Base-by-base conservation (phyloP, 2,888 invertebrate genomes). In the Athalia circularis region DNA sequence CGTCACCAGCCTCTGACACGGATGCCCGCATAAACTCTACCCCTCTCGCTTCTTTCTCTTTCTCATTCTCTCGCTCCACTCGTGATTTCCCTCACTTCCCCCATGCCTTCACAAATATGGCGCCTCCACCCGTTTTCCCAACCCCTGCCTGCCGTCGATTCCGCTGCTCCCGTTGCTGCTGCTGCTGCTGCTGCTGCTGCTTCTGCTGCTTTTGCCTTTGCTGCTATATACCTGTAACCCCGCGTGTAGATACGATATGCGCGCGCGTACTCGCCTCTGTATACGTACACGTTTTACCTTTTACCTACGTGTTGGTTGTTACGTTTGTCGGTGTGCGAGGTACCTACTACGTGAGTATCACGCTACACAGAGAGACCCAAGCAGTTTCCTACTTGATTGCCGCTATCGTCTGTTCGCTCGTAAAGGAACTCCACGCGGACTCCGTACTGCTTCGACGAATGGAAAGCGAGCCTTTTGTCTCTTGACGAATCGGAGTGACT, bases 341-440 rank as follows among this genome's bases (percentile, higher is more conserved):
- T 59, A 59, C 59, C 52, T 59, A 45, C 52, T 59, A 45, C 59
- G 89, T 88, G 90, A 89, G 89, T 90, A 89, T 88, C 89, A 85
- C 86, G 84, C 88, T 75, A 89, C 88, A 88, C 88, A 89, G 87
- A 88, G 88, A 78, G 78, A 78, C 61, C 89, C 89, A 87, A 90
- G 89, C 89, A 90, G 90, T 90, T 90, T 90, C 90, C 89, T 89
- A 90, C 89, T 90, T 90, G 90, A 90, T 90, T 90, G 90, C 90
- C 89, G 90, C 89, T 90, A 90, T 90, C 90, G 89, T 88, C 87
- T 88, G 86, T 83, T 81, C 81, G 82, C 79, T 87, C 86, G 86
- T 86, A 86, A 88, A 87, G 87, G 86, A 86, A 87, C 82, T 89
- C 88, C 90, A 82, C 88, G 88, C 87, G 89, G 88, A 89, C 54